phyloP scores from a whole-genome alignment of 2,113 vertebrate species.

The Thomomys bottae region DNA sequence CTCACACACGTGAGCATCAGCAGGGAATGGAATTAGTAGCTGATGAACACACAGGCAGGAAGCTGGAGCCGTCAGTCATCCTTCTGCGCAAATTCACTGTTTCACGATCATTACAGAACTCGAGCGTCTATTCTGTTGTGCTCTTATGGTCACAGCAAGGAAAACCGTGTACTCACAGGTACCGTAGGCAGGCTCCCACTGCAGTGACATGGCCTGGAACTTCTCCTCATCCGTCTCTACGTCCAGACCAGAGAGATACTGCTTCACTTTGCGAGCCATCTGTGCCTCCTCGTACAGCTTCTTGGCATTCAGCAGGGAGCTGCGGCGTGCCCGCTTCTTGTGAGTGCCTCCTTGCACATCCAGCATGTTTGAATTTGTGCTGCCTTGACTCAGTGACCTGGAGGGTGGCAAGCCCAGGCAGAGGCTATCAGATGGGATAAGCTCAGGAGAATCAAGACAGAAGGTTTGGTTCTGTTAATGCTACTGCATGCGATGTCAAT shows the following conservation, averaged over 20 bases:
- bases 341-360: slow-evolving; percentile 95
- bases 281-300: slow-evolving; percentile 98
- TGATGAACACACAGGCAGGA: neutral
- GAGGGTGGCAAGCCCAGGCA: slow-evolving; percentile 56
- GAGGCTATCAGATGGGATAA: neutral
- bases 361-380: slow-evolving; percentile 97
- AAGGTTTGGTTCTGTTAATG: slow-evolving; percentile 85
- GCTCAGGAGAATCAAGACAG: slow-evolving; percentile 68
- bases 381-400: slow-evolving; percentile 98
- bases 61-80: neutral
- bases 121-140: neutral
- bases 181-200: slow-evolving; percentile 95
- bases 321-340: slow-evolving; percentile 95
- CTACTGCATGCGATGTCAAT: slow-evolving; percentile 87
- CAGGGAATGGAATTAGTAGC: neutral
- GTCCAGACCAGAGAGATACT: slow-evolving; percentile 94
- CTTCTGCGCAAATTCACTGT: neutral
- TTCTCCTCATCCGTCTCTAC: slow-evolving; percentile 96
- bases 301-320: slow-evolving; percentile 97
- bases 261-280: slow-evolving; percentile 98
- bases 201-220: slow-evolving; percentile 94
- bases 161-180: slow-evolving; percentile 89
- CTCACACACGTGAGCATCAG: neutral
- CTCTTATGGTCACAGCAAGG: neutral
- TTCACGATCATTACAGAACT: neutral